Evolutionary conservation across 2,888 invertebrate species (phyloP).

Genomic region (Anodontia alba): DNA sequence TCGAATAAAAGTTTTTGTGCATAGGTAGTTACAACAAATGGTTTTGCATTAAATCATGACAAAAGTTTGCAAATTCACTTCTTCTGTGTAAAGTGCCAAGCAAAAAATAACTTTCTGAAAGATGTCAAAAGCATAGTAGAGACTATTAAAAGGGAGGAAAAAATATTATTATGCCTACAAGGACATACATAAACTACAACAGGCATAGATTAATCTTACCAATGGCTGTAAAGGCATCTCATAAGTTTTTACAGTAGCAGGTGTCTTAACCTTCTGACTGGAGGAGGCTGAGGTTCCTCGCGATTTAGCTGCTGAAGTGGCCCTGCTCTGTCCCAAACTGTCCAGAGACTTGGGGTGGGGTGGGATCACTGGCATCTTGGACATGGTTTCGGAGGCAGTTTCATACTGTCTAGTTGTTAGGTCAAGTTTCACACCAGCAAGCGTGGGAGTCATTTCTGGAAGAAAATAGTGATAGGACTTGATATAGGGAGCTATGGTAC

Average conservation of each 20-base stretch:
- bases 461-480: neutral
- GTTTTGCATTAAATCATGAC: too few species aligned
- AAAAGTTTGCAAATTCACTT: too few species aligned
- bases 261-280: constrained; percentile 70
- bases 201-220: constrained; percentile 73
- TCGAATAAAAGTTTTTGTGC: too few species aligned
- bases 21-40: too few species aligned
- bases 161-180: too few species aligned
- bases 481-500: too few species aligned
- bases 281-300: constrained; percentile 63
- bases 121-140: too few species aligned
- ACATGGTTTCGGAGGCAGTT: constrained; percentile 55
- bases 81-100: too few species aligned
- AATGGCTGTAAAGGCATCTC: constrained; percentile 82
- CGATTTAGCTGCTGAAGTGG: constrained; percentile 70
- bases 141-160: too few species aligned
- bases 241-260: constrained; percentile 80
- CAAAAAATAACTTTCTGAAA: too few species aligned
- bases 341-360: constrained; percentile 63
- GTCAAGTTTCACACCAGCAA: constrained; percentile 76
- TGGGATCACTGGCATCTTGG: constrained; percentile 72
- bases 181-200: too few species aligned
- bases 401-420: constrained; percentile 57
- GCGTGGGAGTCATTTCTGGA: constrained; percentile 56
- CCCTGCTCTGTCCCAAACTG: constrained; percentile 67